These are phyloP conservation scores for Drosophila mojavensis DNA, from an alignment of 1,140 invertebrate genomes.

Conservation along the genomic window DNA sequence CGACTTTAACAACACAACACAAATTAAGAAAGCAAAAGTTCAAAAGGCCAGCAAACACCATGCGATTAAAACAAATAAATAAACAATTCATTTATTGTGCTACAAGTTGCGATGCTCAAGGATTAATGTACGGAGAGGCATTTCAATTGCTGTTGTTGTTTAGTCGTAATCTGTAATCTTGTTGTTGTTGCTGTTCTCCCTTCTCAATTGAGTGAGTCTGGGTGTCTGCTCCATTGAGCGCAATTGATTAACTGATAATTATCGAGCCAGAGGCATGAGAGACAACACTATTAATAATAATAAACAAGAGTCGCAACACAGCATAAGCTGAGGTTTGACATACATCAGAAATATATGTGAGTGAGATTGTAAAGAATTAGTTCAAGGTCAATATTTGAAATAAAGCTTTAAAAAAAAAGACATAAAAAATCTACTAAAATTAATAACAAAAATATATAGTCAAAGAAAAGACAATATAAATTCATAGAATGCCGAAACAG, in stretches of 20 bases:
- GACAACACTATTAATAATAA: slow-evolving; percentile 33
- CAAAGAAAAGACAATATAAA: background rate
- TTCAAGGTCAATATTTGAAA: slow-evolving; percentile 62
- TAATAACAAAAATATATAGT: slow-evolving; percentile 1
- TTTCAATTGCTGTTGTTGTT: slow-evolving; percentile 10
- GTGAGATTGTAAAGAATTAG: slow-evolving; percentile 52
- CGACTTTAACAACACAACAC: slow-evolving; percentile 7
- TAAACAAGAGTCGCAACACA: slow-evolving; percentile 22
- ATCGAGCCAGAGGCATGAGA: slow-evolving; percentile 34
- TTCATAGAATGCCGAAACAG: background rate
- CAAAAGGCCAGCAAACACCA: slow-evolving; percentile 60
- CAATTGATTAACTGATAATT: slow-evolving; percentile 71
- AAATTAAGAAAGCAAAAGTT: slow-evolving; percentile 60
- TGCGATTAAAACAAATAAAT: slow-evolving; percentile 55
- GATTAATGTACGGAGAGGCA: slow-evolving; percentile 59
- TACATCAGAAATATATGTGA: slow-evolving; percentile 43
- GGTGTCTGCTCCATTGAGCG: slow-evolving; percentile 56
- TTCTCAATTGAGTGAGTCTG: slow-evolving; percentile 65
- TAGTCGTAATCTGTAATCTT: slow-evolving; percentile 23
- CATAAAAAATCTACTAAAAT: slow-evolving; percentile 3
- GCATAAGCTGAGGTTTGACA: slow-evolving; percentile 67
- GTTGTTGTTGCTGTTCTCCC: slow-evolving; percentile 9
- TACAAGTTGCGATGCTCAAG: slow-evolving; percentile 50
- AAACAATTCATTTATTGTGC: slow-evolving; percentile 51
- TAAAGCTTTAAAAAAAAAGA: slow-evolving; percentile 35